Evolutionary conservation across 2,888 invertebrate species (phyloP), one percentile per base, ranked within the genome.

Genomic region (Aporophyla nigra): DNA sequence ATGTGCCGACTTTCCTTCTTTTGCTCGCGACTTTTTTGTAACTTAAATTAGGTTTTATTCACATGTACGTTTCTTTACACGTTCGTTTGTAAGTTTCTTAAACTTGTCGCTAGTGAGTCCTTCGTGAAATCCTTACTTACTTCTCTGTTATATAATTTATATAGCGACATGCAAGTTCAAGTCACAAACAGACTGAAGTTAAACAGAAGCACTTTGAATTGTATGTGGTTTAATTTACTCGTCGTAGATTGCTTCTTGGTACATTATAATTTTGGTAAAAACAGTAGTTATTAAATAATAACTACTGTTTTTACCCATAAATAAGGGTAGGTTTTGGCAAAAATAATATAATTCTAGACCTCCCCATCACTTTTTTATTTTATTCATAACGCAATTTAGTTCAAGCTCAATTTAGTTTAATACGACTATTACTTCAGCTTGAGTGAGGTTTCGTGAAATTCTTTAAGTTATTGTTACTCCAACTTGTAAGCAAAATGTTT

Each of bases 21-120:
- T 74, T 56, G n/a, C 68, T 46, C 54, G 49, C 21, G 21, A 74
- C 61, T 78, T 86, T 86, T 87, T 84, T 78, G 65, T 69, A 86
- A 86, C 77, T 87, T 86, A 83, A 86, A 86, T 86, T 74, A 80
- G 78, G 76, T 83, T 87, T 83, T 75, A 84, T 81, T 83, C 70
- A 80, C 77, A 65, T 80, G 71, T 66, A 75, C 63, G 68, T 68
- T 82, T 67, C 73, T 81, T 78, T 82, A 70, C 72, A 66, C 58
- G 53, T 78, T 76, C 72, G 59, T 79, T 76, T 79, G 63, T 83
- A 84, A 87, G 78, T 83, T 87, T 68, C 40, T 54, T 66, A 21
- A 78, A 79, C 73, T 81, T 83, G 61, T 72, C 74, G 73, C 62
- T 71, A 58, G 65, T 62, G 58, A 71, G 72, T 49, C 68, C 69